phyloP scores from a whole-genome alignment of 2,888 invertebrate species.

The Drosophila testacea region DNA sequence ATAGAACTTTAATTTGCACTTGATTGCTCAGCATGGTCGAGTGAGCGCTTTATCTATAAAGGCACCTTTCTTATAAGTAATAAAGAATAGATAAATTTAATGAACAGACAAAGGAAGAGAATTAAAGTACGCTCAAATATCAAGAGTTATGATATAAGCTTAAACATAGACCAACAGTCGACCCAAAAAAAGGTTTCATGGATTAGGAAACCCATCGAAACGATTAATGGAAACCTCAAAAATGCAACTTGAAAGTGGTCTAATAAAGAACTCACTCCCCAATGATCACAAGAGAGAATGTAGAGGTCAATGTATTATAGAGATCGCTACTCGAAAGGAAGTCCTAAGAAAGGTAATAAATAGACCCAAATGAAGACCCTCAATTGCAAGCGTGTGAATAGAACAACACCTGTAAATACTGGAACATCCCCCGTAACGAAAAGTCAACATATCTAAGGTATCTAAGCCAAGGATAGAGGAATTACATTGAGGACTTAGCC shows the following conservation, averaged over 20 bases:
- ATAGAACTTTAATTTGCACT: constrained; percentile 4
- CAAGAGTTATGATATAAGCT: not conserved
- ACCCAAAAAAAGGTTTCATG: constrained; percentile 3
- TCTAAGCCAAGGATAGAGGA: constrained; percentile 30
- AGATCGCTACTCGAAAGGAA: constrained; percentile 25
- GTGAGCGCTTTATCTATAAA: not conserved
- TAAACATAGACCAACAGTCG: constrained; percentile 24
- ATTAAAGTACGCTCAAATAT: constrained; percentile 1
- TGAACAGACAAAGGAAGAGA: constrained; percentile 4
- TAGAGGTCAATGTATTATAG: constrained; percentile 40
- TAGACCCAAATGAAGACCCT: constrained; percentile 44
- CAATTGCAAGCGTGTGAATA: constrained; percentile 52
- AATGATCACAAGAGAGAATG: constrained; percentile 16
- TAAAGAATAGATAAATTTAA: not conserved
- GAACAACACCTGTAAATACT: constrained; percentile 53
- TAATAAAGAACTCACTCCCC: constrained; percentile 38
- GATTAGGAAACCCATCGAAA: constrained; percentile 49
- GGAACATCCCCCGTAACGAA: constrained; percentile 39
- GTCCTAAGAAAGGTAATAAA: constrained; percentile 29
- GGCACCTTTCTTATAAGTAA: not conserved
- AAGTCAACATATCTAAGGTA: constrained; percentile 32
- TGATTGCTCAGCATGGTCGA: constrained; percentile 6
- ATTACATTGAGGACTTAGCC: constrained; percentile 34
- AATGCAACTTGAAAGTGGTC: constrained; percentile 36
- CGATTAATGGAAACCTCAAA: constrained; percentile 49